These are phyloP conservation scores for Ecliptopera silaceata DNA, from an alignment of 2,888 invertebrate species.

Conservation along the genomic window DNA sequence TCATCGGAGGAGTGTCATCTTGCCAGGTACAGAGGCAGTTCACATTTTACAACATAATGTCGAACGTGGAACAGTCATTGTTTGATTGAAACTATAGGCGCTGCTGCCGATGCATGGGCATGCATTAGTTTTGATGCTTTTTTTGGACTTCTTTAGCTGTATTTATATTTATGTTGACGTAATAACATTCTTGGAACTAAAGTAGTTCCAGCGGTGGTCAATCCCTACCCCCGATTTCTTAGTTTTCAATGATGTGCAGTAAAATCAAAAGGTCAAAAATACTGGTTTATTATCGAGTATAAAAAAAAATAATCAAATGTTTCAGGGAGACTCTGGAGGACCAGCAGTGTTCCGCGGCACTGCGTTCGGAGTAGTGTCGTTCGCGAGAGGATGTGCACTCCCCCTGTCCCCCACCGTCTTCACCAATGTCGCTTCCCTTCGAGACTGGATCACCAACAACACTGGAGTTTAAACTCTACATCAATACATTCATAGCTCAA, in stretches of 20 bases:
- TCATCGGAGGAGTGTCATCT: constrained; percentile 81
- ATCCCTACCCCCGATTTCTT: too few species aligned
- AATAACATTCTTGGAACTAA: too few species aligned
- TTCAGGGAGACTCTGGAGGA: constrained; percentile 77
- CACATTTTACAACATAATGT: background rate
- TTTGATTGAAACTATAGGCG: too few species aligned
- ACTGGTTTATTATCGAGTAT: constrained; percentile 8
- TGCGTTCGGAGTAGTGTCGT: constrained; percentile 75
- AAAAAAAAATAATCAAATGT: background rate
- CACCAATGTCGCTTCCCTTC: constrained; percentile 68
- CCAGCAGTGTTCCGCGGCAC: constrained; percentile 76
- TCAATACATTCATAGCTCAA: constrained; percentile 8
- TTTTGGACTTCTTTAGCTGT: too few species aligned
- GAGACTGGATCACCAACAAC: constrained; percentile 71
- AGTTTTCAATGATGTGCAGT: too few species aligned
- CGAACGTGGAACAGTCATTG: too few species aligned
- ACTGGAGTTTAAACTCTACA: constrained; percentile 61
- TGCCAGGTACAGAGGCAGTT: constrained; percentile 72
- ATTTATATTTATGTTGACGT: too few species aligned
- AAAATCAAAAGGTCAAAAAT: too few species aligned
- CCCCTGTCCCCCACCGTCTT: constrained; percentile 78
- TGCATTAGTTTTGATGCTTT: too few species aligned
- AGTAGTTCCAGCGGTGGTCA: too few species aligned
- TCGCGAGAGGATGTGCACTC: constrained; percentile 75
- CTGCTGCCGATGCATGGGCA: too few species aligned